Evolutionary conservation across 2,888 invertebrate species (phyloP).

Genomic region (Noctua comes): DNA sequence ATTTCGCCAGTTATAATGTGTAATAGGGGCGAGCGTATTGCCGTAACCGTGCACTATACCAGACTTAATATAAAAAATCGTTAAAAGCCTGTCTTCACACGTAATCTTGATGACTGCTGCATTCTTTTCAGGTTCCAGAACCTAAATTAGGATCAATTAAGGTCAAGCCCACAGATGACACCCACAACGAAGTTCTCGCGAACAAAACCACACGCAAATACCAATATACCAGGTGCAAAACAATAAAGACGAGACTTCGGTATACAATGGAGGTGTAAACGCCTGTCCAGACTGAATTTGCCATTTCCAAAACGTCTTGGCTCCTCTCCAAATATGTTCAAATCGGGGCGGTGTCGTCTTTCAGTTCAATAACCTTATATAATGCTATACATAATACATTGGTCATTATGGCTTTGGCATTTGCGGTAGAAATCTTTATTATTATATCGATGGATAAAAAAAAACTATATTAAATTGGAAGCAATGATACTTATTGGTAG

Average conservation of each 20-base stretch:
- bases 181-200: not conserved
- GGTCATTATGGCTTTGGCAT: conserved; percentile 31
- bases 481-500: conserved; percentile 15
- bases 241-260: conserved; percentile 8
- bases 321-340: conserved; percentile 69
- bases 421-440: conserved; percentile 21
- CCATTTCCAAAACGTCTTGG: conserved; percentile 74
- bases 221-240: not conserved
- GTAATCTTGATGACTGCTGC: not conserved
- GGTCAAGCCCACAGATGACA: too few relatives aligned
- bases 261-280: conserved; percentile 22
- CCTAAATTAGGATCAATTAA: not conserved
- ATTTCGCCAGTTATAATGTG: not conserved
- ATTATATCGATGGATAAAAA: conserved; percentile 7
- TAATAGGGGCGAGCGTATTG: not conserved
- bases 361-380: conserved; percentile 66
- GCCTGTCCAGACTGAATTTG: conserved; percentile 66
- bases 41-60: not conserved
- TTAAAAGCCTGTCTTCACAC: too few relatives aligned
- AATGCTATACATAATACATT: conserved; percentile 36
- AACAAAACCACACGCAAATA: not conserved
- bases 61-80: too few relatives aligned
- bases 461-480: conserved; percentile 5
- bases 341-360: conserved; percentile 51
- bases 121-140: not conserved